Conservation (phyloP, 2,113 vertebrate genomes). For the Balaeniceps rex region DNA sequence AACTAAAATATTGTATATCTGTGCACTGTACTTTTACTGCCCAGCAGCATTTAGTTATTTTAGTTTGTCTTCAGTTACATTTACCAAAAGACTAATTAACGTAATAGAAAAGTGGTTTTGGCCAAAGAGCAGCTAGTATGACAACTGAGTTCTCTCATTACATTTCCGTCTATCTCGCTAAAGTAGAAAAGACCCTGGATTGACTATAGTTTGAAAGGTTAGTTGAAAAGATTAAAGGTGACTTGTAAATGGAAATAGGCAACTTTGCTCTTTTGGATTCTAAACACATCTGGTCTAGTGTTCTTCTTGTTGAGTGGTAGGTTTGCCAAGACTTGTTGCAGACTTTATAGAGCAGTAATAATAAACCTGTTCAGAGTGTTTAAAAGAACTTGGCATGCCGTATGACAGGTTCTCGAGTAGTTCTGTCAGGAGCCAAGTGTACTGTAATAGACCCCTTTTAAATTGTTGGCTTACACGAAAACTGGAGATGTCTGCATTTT, state of each 20-base stretch:
- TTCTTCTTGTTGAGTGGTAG: constrained; percentile 29
- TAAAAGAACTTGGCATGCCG: constrained; percentile 48
- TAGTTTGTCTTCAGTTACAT: no score
- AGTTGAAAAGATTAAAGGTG: no score
- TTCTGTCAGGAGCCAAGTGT: constrained; percentile 51
- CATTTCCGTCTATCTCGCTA: no score
- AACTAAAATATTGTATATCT: no score
- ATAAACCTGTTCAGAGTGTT: constrained; percentile 56
- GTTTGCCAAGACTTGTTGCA: constrained; percentile 57
- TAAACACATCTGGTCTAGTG: constrained; percentile 51
- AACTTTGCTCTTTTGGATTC: constrained; percentile 31
- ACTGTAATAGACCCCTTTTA: constrained; percentile 52
- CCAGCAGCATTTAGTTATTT: no score
- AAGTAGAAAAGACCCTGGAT: no score
- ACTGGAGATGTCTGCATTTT: constrained; percentile 18
- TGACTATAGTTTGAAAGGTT: no score
- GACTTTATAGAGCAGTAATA: constrained; percentile 42
- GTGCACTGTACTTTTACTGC: no score
- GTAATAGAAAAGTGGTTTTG: no score
- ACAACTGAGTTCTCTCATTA: no score
- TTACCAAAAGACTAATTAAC: no score
- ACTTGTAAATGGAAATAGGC: not conserved
- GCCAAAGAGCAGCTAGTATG: no score
- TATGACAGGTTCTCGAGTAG: constrained; percentile 49
- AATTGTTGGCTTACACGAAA: constrained; percentile 29